Percentiles rank a stretch among this genome's conserved stretches.
Evolutionary conservation across 2,797 vertebrate genomes (phyloP).

Genomic region (Semotilus atromaculatus): DNA sequence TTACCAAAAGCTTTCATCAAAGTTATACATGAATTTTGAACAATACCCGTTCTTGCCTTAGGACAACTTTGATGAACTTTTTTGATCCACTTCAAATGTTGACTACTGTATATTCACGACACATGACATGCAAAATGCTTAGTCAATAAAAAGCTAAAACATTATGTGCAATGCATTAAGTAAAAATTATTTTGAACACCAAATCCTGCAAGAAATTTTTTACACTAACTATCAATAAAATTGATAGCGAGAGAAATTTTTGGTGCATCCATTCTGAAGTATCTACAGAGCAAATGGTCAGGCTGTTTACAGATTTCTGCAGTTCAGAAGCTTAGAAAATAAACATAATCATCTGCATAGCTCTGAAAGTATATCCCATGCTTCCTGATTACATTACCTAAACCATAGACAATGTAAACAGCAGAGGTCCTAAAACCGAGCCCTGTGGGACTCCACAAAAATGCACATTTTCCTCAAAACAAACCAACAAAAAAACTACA

Average conservation of each 20-base stretch:
- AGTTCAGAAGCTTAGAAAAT: not conserved
- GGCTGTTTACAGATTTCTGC: not conserved
- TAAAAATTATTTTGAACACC: not conserved
- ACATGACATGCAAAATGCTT: not conserved
- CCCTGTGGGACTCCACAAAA: not conserved
- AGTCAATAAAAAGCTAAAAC: not conserved
- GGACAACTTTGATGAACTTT: too few species aligned
- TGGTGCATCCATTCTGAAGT: not conserved
- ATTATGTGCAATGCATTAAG: not conserved
- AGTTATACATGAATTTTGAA: too few species aligned
- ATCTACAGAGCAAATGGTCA: not conserved
- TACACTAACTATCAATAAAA: not conserved
- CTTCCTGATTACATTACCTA: conserved; percentile 36
- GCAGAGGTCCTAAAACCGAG: not conserved
- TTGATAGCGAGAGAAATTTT: not conserved
- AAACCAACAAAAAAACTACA: not conserved
- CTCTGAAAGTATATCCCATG: not conserved
- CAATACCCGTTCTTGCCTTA: too few species aligned
- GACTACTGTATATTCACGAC: not conserved
- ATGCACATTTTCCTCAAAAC: fast-evolving
- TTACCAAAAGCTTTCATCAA: too few species aligned
- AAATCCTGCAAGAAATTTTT: not conserved
- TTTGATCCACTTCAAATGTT: too few species aligned
- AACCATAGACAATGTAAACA: not conserved
- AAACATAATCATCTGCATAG: not conserved